A percentile compares a stretch with the other conserved stretches of the same genome.
These are phyloP conservation scores for Morelia viridis DNA, from an alignment of 2,797 vertebrate genomes.

Conservation along the genomic window DNA sequence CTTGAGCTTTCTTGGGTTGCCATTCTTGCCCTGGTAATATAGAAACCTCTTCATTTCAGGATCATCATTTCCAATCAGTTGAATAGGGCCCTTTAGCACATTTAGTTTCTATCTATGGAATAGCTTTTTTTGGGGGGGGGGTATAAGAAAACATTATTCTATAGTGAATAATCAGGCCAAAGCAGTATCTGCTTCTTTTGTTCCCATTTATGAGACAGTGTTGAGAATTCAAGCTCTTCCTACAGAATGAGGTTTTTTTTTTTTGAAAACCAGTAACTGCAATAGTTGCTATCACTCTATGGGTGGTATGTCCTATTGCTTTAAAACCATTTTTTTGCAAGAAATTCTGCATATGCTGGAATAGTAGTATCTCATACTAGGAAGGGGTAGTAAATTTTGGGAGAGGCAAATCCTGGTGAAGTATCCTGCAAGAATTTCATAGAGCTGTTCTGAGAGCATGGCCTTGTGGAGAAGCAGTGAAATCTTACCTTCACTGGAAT, in stretches of 20 bases:
- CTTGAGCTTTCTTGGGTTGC: constrained; percentile 36
- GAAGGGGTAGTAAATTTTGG: constrained; percentile 26
- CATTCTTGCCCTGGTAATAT: constrained; percentile 43
- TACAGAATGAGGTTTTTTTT: neutral
- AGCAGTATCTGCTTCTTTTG: neutral
- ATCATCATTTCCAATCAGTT: constrained; percentile 29
- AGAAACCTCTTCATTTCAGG: constrained; percentile 49
- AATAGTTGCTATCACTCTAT: neutral
- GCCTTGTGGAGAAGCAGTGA: constrained; percentile 24
- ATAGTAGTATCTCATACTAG: constrained; percentile 15
- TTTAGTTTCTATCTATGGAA: constrained; percentile 42
- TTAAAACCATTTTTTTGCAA: neutral
- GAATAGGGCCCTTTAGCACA: constrained; percentile 27
- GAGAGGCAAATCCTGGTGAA: constrained; percentile 25
- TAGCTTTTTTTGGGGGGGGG: constrained; percentile 1
- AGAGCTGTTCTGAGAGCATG: neutral
- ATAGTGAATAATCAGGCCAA: constrained; percentile 3
- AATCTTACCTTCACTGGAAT: constrained; percentile 23
- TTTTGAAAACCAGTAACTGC: neutral
- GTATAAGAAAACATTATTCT: neutral
- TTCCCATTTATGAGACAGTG: neutral
- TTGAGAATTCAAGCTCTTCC: neutral
- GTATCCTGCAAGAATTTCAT: constrained; percentile 29
- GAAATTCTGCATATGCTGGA: constrained; percentile 28
- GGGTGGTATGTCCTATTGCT: neutral